Evolutionary conservation across 2,797 vertebrate species (phyloP).

Genomic region (Falco concolor): DNA sequence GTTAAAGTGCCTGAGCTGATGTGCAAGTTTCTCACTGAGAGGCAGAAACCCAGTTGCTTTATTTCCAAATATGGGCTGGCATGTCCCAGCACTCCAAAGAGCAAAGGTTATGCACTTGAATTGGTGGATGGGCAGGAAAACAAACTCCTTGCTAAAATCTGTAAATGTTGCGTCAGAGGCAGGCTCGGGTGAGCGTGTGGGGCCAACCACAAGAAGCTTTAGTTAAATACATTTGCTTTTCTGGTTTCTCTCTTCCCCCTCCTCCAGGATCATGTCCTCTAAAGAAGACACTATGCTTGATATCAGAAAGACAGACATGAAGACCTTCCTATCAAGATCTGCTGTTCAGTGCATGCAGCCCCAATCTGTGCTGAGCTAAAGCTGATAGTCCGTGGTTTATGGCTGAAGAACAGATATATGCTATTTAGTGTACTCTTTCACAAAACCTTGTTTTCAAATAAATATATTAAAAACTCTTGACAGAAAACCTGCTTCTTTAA

Average conservation of each 20-base stretch:
- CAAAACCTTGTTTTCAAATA: conserved; percentile 77
- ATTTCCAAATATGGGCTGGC: conserved; percentile 50
- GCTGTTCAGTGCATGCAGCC: conserved; percentile 62
- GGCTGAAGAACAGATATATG: conserved; percentile 60
- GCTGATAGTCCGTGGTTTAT: conserved; percentile 55
- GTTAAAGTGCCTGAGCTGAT: neutral
- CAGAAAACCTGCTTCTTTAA: neutral
- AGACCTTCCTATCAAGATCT: conserved; percentile 38
- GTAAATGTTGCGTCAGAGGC: neutral
- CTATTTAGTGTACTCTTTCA: conserved; percentile 75
- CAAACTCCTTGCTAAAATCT: conserved; percentile 12
- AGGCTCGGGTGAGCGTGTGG: neutral
- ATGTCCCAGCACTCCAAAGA: neutral
- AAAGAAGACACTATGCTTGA: conserved; percentile 46
- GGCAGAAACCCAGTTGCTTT: neutral
- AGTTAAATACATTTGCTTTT: neutral
- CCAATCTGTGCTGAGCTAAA: conserved; percentile 55
- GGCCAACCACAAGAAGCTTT: neutral
- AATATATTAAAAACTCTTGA: conserved; percentile 74
- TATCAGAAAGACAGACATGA: conserved; percentile 19
- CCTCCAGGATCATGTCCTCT: conserved; percentile 13
- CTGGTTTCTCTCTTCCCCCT: neutral
- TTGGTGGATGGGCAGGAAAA: neutral
- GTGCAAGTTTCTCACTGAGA: neutral
- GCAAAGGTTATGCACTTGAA: neutral